A percentile compares a stretch with the other conserved stretches of the same genome.
Evolutionary conservation across 2,888 invertebrate species (phyloP).

Genomic region (Antheraea yamamai): DNA sequence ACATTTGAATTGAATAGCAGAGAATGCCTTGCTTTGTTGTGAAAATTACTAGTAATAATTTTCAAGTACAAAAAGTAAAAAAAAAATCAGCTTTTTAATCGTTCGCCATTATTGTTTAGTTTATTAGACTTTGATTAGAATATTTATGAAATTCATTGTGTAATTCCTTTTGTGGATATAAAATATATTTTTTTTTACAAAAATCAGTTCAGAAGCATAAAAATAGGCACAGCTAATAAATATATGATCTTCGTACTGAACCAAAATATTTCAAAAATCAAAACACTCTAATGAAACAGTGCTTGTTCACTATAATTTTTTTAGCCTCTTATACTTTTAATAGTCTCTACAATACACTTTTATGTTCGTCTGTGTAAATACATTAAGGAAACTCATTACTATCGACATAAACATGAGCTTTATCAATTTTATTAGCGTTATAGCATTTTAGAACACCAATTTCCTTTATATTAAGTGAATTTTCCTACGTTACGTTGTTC

Average conservation of each 20-base stretch:
- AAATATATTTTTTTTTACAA: too few species aligned
- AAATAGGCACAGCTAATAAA: neutral
- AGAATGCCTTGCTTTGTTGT: too few species aligned
- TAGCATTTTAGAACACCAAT: conserved; percentile 10
- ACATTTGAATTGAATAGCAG: too few species aligned
- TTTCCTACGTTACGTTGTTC: neutral
- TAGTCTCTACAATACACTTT: conserved; percentile 14
- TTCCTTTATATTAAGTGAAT: conserved; percentile 6
- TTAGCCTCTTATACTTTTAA: conserved; percentile 14
- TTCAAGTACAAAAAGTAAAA: too few species aligned
- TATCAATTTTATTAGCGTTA: conserved; percentile 11
- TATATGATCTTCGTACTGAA: neutral
- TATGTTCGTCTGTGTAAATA: conserved; percentile 10
- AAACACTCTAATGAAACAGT: neutral
- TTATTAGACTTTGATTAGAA: too few species aligned
- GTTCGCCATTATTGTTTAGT: too few species aligned
- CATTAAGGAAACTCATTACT: conserved; percentile 11
- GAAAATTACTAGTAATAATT: too few species aligned
- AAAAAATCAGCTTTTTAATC: too few species aligned
- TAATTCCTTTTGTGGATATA: too few species aligned
- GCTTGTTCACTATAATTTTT: conserved; percentile 6
- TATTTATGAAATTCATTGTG: too few species aligned
- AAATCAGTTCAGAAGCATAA: too few species aligned
- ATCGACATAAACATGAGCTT: conserved; percentile 10
- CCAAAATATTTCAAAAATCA: neutral